Conservation (phyloP, 2,888 invertebrate species). For the Sarcophaga subvicina region DNA sequence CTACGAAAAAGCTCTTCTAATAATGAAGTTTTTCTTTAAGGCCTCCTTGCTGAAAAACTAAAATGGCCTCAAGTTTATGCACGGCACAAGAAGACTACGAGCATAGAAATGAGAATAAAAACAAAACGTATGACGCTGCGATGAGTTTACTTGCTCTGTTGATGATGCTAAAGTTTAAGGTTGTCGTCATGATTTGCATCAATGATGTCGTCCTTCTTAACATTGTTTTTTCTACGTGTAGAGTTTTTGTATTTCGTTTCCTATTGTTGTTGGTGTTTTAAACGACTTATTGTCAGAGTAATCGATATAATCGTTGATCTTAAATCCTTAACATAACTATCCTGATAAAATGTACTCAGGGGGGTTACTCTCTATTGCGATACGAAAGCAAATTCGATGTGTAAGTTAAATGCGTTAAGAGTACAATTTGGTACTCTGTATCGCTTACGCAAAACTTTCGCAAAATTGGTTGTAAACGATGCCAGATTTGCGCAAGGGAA, state of each 20-base stretch:
- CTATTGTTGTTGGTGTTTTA: conserved; percentile 28
- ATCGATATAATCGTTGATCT: conserved; percentile 69
- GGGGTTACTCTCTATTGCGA: no score
- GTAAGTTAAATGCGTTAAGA: no score
- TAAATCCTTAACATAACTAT: conserved; percentile 53
- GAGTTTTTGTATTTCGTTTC: conserved; percentile 7
- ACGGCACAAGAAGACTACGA: neutral
- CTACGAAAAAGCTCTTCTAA: neutral
- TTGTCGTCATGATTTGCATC: conserved; percentile 63
- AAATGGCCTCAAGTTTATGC: neutral
- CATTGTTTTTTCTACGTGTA: conserved; percentile 4
- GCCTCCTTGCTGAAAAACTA: conserved; percentile 55
- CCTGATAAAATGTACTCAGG: conserved; percentile 23
- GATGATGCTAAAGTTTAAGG: conserved; percentile 53
- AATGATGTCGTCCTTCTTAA: conserved; percentile 41
- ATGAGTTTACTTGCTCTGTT: neutral
- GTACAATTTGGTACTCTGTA: no score
- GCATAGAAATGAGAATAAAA: conserved; percentile 15
- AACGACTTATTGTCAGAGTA: conserved; percentile 64
- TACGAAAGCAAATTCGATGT: no score
- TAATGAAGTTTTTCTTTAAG: conserved; percentile 20
- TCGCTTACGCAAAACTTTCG: no score
- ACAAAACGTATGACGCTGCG: neutral
- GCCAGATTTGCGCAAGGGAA: no score
- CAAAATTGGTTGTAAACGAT: no score